Evolutionary conservation across 1,140 invertebrate genomes (phyloP).

Genomic region (Leptopilina clavipes): DNA sequence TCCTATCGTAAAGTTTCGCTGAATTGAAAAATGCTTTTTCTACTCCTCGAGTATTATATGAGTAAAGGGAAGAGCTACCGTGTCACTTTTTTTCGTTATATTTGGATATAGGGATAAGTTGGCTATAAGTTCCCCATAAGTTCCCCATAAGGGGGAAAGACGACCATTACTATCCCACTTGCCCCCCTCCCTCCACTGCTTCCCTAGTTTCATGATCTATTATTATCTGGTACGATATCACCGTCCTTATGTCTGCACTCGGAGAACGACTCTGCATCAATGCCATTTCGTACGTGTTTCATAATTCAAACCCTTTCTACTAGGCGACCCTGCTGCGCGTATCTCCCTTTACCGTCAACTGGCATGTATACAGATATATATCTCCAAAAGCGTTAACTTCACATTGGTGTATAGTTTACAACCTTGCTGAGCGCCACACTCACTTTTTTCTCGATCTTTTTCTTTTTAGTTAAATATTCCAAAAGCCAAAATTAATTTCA

Average conservation of each 20-base stretch:
- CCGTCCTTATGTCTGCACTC: constrained; percentile 49
- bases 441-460: no score
- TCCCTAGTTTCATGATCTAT: constrained; percentile 36
- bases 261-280: constrained; percentile 45
- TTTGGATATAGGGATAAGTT: constrained; percentile 24
- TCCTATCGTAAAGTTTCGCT: constrained; percentile 69
- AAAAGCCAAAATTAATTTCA: no score
- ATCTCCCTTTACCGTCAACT: constrained; percentile 33
- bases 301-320: constrained; percentile 73
- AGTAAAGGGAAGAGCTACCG: constrained; percentile 35
- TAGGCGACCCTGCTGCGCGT: constrained; percentile 51
- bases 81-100: constrained; percentile 17
- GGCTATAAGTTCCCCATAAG: no score
- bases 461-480: no score
- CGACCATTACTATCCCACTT: background rate
- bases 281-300: constrained; percentile 63
- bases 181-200: background rate
- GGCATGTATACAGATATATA: constrained; percentile 19
- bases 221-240: constrained; percentile 44
- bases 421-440: background rate
- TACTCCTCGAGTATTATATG: constrained; percentile 24
- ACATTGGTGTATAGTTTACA: background rate
- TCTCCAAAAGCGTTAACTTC: background rate
- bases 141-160: background rate
- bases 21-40: constrained; percentile 72